phyloP scores from a whole-genome alignment of 2,888 invertebrate species.

The Pseudococcus viburni region DNA sequence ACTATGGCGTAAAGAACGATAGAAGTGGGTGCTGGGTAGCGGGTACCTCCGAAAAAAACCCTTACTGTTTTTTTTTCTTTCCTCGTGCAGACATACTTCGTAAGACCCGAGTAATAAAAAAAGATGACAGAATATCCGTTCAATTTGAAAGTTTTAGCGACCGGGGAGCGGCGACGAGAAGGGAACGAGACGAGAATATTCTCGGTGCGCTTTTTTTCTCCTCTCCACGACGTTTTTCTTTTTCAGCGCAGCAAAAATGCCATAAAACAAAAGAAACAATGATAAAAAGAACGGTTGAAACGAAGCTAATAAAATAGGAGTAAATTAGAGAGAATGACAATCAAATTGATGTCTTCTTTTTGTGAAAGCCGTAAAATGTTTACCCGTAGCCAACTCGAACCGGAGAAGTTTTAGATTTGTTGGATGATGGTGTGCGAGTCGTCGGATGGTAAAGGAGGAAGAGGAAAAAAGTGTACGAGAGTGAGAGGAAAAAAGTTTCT shows the following conservation, averaged over 20 bases:
- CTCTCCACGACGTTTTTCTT: constrained; percentile 25
- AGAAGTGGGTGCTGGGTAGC: neutral
- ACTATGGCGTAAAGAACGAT: neutral
- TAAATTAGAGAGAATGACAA: constrained; percentile 66
- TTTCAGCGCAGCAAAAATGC: constrained; percentile 48
- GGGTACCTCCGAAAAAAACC: neutral
- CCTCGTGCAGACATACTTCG: neutral
- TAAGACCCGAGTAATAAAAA: constrained; percentile 48
- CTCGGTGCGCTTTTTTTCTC: constrained; percentile 23
- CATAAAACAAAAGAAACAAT: constrained; percentile 61
- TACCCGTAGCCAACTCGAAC: constrained; percentile 46
- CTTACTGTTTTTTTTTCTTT: neutral
- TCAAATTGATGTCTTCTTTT: constrained; percentile 66
- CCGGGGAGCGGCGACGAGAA: neutral
- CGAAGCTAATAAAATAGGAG: constrained; percentile 67
- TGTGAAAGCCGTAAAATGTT: constrained; percentile 64
- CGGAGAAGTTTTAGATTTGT: constrained; percentile 63
- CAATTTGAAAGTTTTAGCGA: constrained; percentile 42
- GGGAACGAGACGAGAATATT: neutral
- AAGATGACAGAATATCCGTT: constrained; percentile 58
- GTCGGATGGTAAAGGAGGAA: neutral
- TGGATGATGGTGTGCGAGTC: constrained; percentile 17
- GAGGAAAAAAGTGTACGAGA: constrained; percentile 18
- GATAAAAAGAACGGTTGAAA: constrained; percentile 64
- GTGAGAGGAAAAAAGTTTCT: constrained; percentile 61